Conservation (phyloP, 2,888 invertebrate species). For the Polyploca ridens region DNA sequence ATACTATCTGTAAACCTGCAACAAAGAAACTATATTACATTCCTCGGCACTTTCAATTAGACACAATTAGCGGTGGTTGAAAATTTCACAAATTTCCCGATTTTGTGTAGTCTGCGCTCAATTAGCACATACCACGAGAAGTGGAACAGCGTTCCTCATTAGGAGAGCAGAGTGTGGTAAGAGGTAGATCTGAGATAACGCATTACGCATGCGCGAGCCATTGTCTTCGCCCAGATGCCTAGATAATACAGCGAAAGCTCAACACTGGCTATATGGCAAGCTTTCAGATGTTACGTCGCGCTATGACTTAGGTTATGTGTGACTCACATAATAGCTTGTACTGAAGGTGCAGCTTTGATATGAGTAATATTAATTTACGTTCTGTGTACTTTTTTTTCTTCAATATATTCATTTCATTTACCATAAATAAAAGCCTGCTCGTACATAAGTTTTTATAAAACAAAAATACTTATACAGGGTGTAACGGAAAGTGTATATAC, state of each 20-base stretch:
- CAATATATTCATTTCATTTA: too few relatives aligned
- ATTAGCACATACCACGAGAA: constrained; percentile 69
- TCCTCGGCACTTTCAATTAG: constrained; percentile 48
- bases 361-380: background rate
- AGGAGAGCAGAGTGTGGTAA: constrained; percentile 78
- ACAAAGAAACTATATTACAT: constrained; percentile 38
- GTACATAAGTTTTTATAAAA: background rate
- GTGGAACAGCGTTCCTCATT: constrained; percentile 77
- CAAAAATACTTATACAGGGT: too few relatives aligned
- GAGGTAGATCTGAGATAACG: constrained; percentile 79
- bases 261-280: constrained; percentile 53
- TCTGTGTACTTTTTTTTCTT: too few relatives aligned
- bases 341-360: background rate
- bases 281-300: constrained; percentile 52
- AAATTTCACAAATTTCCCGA: constrained; percentile 47
- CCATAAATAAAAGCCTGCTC: too few relatives aligned
- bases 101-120: constrained; percentile 49
- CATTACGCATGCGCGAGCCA: constrained; percentile 80
- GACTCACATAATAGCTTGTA: background rate
- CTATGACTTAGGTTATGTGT: background rate
- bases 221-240: constrained; percentile 74
- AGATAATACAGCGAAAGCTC: constrained; percentile 69
- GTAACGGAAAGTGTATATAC: too few relatives aligned
- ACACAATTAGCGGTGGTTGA: constrained; percentile 52
- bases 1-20: constrained; percentile 57